Conservation (phyloP, 2,888 invertebrate species). For the Eueremaeus valkanovi region DNA sequence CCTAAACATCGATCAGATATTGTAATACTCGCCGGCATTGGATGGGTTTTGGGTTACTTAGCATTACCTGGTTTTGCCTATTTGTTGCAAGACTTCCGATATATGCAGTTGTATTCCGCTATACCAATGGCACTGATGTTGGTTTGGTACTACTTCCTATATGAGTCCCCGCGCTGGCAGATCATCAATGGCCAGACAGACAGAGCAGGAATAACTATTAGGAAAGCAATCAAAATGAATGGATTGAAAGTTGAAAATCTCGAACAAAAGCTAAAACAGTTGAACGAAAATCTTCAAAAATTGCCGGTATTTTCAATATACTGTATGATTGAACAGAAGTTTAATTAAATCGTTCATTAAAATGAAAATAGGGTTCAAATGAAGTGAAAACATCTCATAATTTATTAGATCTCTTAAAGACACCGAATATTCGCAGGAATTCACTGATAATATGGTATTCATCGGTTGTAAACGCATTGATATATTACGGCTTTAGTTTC, state of each 20-base stretch:
- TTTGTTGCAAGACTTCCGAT: slow-evolving; percentile 12
- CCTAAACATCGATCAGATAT: slow-evolving; percentile 29
- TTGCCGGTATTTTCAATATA: no score
- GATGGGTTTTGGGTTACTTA: slow-evolving; percentile 37
- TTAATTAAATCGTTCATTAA: no score
- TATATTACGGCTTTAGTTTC: slow-evolving; percentile 77
- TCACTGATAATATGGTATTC: slow-evolving; percentile 40
- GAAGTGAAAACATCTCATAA: no score
- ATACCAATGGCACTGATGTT: neutral
- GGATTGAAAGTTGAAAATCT: no score
- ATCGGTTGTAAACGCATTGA: slow-evolving; percentile 75
- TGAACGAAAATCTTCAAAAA: no score
- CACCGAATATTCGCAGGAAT: slow-evolving; percentile 22
- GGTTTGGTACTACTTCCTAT: slow-evolving; percentile 27
- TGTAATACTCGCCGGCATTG: neutral
- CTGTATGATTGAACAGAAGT: no score
- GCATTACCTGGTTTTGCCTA: slow-evolving; percentile 25
- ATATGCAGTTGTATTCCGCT: neutral
- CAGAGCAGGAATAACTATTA: neutral
- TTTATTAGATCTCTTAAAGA: slow-evolving; percentile 29
- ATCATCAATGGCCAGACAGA: slow-evolving; percentile 26
- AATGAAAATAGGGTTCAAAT: no score
- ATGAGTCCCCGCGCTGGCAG: slow-evolving; percentile 41
- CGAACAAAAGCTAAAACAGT: no score
- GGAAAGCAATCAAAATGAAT: slow-evolving; percentile 30